phyloP scores from a whole-genome alignment of 2,797 vertebrate species.

The Oreortyx pictus region DNA sequence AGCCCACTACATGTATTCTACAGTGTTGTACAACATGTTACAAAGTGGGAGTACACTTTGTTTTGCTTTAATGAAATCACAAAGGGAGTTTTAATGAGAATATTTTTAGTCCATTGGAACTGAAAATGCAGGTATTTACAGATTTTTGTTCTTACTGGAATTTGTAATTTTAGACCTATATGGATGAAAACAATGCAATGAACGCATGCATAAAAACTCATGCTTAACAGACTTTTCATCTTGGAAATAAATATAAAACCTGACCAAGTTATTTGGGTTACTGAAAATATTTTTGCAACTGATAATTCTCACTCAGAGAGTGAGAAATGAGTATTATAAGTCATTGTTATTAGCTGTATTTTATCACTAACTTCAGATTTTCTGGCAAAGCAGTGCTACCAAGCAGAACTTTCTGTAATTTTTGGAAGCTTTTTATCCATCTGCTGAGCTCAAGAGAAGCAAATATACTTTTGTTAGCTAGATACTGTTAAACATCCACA shows the following conservation, averaged over 20 bases:
- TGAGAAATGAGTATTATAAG: not conserved
- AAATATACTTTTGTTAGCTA: not conserved
- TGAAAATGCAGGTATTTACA: not conserved
- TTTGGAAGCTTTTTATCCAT: not conserved
- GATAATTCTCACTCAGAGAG: not conserved
- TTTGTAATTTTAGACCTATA: not conserved
- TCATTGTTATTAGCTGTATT: not conserved
- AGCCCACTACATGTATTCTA: not conserved
- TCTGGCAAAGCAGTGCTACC: not conserved
- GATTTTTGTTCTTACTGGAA: not conserved
- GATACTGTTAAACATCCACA: not conserved
- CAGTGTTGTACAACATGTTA: accelerated
- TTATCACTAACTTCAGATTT: not conserved
- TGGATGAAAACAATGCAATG: not conserved
- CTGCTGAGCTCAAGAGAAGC: not conserved
- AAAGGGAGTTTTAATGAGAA: not conserved
- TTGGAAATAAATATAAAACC: not conserved
- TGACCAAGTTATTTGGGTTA: not conserved
- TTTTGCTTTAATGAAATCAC: not conserved
- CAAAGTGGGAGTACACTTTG: not conserved
- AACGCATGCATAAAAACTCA: not conserved
- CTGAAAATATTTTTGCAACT: not conserved
- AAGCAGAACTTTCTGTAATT: not conserved
- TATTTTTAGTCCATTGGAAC: not conserved
- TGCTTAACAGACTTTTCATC: not conserved